Evolutionary conservation across 2,113 vertebrate genomes (phyloP).

Genomic region (Grallaria varia): DNA sequence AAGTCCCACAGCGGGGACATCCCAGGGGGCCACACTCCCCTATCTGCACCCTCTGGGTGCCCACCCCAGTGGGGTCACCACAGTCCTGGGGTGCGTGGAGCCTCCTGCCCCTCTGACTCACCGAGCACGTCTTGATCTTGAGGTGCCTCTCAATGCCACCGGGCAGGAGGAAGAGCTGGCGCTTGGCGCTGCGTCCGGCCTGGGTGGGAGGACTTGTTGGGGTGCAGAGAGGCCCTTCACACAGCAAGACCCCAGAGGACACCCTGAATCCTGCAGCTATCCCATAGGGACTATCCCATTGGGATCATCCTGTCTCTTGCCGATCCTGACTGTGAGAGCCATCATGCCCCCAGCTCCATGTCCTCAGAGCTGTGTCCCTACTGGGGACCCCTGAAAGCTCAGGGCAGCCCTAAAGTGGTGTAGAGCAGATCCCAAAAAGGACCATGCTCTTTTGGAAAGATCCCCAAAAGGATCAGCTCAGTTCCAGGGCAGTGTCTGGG

Average conservation of each 20-base stretch:
- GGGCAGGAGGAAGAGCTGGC: slow-evolving; percentile 92
- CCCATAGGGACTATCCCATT: rapidly evolving
- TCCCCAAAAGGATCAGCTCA: neutral
- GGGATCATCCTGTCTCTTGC: neutral
- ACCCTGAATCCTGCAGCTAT: neutral
- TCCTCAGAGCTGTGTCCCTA: neutral
- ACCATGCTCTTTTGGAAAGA: neutral
- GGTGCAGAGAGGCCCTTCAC: neutral
- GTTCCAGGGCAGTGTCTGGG: too few species aligned
- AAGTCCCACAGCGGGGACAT: neutral
- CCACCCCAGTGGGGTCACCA: rapidly evolving
- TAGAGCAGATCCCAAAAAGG: neutral
- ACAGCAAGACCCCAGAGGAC: neutral
- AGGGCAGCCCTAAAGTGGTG: neutral
- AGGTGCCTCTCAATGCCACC: slow-evolving; percentile 91
- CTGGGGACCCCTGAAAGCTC: neutral
- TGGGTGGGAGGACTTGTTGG: neutral
- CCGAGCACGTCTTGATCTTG: slow-evolving; percentile 96
- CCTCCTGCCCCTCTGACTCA: slow-evolving; percentile 58
- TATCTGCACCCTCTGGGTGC: rapidly evolving
- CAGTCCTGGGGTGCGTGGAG: neutral
- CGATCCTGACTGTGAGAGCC: neutral
- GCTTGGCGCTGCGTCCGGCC: slow-evolving; percentile 96
- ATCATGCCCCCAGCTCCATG: rapidly evolving
- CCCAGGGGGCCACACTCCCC: neutral